Evolutionary conservation across 2,113 vertebrate species (phyloP).

Genomic region (Pao palembangensis): DNA sequence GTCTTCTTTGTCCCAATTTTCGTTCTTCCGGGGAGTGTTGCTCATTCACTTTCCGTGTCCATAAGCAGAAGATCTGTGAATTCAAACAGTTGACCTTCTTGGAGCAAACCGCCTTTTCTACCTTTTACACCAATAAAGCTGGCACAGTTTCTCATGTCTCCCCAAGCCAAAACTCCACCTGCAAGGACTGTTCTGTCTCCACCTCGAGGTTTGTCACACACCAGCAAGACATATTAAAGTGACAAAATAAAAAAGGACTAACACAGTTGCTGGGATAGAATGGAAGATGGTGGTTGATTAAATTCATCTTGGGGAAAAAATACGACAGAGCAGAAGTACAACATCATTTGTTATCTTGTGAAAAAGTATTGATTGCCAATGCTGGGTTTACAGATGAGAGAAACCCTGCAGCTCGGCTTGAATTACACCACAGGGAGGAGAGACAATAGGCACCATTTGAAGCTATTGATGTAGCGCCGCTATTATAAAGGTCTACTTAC

Average conservation of each 20-base stretch:
- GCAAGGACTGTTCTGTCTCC: too few relatives aligned
- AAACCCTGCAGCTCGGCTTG: conserved; percentile 26
- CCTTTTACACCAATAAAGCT: conserved; percentile 6
- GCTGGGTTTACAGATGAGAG: conserved; percentile 40
- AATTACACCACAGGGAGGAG: conserved; percentile 28
- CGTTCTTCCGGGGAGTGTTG: conserved; percentile 21
- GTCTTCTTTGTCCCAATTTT: conserved; percentile 14
- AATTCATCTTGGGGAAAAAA: conserved; percentile 26
- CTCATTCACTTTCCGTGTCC: conserved; percentile 26
- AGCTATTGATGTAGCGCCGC: conserved; percentile 37
- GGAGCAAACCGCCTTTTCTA: background rate
- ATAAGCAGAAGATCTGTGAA: conserved; percentile 14
- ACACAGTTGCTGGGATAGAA: background rate
- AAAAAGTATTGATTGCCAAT: conserved; percentile 54
- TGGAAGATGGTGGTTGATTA: conserved; percentile 18
- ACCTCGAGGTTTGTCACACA: too few relatives aligned
- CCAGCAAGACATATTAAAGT: too few relatives aligned
- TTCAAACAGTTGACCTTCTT: conserved; percentile 40
- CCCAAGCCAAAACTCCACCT: too few relatives aligned
- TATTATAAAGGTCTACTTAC: conserved; percentile 32
- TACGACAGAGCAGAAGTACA: conserved; percentile 12
- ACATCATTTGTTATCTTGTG: conserved; percentile 48
- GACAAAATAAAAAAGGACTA: too few relatives aligned
- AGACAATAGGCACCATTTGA: conserved; percentile 44
- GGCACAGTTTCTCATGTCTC: conserved; percentile 6